Evolutionary conservation across 2,888 invertebrate species (phyloP).

Genomic region (Leucoma salicis): DNA sequence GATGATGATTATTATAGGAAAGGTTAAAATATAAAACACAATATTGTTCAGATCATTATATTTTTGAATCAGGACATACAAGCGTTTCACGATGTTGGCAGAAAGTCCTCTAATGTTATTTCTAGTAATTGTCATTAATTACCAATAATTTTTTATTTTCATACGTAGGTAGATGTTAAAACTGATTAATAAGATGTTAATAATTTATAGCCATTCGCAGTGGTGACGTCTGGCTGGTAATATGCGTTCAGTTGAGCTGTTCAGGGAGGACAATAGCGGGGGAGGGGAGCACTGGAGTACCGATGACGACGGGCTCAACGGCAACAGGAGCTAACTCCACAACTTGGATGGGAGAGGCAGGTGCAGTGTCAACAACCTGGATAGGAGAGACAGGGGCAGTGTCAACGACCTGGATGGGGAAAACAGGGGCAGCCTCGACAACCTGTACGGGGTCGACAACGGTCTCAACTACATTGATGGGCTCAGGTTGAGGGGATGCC

Average conservation of each 20-base stretch:
- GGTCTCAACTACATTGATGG: slow-evolving; percentile 10
- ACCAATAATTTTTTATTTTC: slow-evolving; percentile 29
- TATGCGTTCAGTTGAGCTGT: slow-evolving; percentile 1
- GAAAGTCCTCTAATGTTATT: slow-evolving; percentile 31
- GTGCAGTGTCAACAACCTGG: too few species aligned
- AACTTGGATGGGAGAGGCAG: slow-evolving; percentile 16
- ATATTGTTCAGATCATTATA: slow-evolving; percentile 1
- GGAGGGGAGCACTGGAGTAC: slow-evolving; percentile 5
- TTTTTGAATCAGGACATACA: slow-evolving; percentile 5
- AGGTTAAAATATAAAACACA: background rate
- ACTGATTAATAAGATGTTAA: background rate
- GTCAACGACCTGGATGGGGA: slow-evolving; percentile 15
- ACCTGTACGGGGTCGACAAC: slow-evolving; percentile 9
- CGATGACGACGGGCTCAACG: slow-evolving; percentile 16
- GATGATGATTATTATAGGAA: too few species aligned
- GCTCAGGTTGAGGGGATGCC: background rate
- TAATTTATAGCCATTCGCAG: background rate
- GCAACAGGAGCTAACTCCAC: slow-evolving; percentile 12
- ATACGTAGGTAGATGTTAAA: background rate
- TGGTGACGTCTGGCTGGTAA: background rate
- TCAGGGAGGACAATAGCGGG: slow-evolving; percentile 11
- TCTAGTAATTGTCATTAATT: slow-evolving; percentile 16
- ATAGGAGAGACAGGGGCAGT: too few species aligned
- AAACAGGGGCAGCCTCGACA: slow-evolving; percentile 6
- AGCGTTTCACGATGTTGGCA: slow-evolving; percentile 18